phyloP scores from a whole-genome alignment of 2,888 invertebrate genomes.

The Leuctra nigra region DNA sequence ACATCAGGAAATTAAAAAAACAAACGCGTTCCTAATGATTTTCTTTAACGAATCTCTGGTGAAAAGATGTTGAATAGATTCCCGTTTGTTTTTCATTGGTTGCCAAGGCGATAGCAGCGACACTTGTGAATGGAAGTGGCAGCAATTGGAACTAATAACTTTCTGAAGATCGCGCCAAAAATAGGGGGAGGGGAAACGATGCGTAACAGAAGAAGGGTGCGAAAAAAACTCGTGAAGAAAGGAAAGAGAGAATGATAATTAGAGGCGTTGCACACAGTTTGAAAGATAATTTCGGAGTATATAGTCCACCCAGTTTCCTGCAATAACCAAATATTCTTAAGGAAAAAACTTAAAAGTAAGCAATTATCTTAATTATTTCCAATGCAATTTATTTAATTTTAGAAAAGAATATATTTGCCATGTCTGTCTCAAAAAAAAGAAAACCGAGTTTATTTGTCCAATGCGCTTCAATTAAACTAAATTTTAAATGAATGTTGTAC shows the following conservation, averaged over 20 bases:
- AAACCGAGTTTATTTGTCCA: no score
- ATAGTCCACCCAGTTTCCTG: no score
- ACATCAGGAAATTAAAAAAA: constrained; percentile 10
- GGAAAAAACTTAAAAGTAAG: no score
- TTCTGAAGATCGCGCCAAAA: constrained; percentile 25
- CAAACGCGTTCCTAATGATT: constrained; percentile 15
- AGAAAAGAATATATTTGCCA: no score
- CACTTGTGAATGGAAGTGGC: constrained; percentile 16
- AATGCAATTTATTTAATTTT: no score
- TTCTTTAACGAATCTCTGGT: constrained; percentile 21
- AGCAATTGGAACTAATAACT: constrained; percentile 25
- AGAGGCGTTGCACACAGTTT: no score
- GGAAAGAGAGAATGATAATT: not conserved
- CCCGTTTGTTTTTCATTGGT: constrained; percentile 22
- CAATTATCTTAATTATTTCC: no score
- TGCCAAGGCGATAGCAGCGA: constrained; percentile 17
- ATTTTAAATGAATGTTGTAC: no score
- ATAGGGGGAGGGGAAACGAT: constrained; percentile 18
- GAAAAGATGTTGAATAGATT: constrained; percentile 20
- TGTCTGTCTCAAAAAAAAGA: no score
- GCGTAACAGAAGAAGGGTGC: constrained; percentile 17
- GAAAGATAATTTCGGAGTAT: no score
- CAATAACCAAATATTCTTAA: no score
- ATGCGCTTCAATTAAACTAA: no score
- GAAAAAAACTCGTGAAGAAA: not conserved